Conservation (phyloP, 2,113 vertebrate genomes). For the Xyrauchen texanus region DNA sequence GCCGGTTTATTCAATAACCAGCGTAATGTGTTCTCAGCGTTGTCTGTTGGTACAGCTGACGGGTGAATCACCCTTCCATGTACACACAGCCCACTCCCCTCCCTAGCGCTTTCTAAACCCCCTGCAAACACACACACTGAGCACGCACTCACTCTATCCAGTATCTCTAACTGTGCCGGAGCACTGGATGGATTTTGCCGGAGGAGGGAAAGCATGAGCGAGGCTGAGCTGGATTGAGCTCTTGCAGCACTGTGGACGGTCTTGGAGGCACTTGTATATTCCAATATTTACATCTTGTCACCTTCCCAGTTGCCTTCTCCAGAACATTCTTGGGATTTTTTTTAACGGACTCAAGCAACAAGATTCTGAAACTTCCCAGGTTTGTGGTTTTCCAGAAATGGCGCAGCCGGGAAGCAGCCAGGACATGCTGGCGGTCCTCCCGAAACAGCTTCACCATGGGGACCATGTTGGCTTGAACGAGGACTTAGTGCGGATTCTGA, state of each 20-base stretch:
- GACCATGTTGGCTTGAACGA: slow-evolving; percentile 78
- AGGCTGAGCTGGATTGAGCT: background rate
- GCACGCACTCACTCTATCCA: slow-evolving; percentile 10
- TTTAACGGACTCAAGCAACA: background rate
- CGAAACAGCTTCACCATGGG: slow-evolving; percentile 66
- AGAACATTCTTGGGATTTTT: background rate
- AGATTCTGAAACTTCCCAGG: background rate
- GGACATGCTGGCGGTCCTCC: slow-evolving; percentile 71
- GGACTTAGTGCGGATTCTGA: slow-evolving; percentile 80
- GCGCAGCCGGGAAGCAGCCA: slow-evolving; percentile 75
- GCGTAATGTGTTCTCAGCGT: slow-evolving; percentile 43
- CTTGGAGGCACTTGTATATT: background rate
- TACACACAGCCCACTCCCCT: slow-evolving; percentile 23
- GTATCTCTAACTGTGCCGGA: background rate
- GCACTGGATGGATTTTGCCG: background rate
- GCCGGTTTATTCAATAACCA: slow-evolving; percentile 50
- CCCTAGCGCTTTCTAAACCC: slow-evolving; percentile 1
- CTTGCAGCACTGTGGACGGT: background rate
- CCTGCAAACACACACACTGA: background rate
- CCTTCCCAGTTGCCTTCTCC: background rate
- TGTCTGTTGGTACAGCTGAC: slow-evolving; percentile 60
- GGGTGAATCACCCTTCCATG: slow-evolving; percentile 55
- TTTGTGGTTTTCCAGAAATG: slow-evolving; percentile 63
- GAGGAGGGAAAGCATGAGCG: background rate
- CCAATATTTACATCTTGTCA: background rate